Conservation (phyloP, 2,113 vertebrate species). For the Malurus melanocephalus region DNA sequence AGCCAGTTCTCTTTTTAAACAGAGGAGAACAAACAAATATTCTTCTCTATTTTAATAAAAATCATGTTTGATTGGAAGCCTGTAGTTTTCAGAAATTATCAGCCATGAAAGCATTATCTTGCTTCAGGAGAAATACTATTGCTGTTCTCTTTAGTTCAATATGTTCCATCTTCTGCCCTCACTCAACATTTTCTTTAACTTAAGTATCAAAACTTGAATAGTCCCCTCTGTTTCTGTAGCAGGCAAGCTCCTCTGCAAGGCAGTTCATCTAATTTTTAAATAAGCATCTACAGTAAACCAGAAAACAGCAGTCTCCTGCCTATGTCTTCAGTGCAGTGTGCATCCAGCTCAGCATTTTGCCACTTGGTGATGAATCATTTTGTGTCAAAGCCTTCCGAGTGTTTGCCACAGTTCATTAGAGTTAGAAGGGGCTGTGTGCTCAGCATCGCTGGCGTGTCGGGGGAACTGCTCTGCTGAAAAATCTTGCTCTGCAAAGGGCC, state of each 20-base stretch:
- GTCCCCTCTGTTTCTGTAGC: not conserved
- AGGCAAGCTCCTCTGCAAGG: not conserved
- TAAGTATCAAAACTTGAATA: not conserved
- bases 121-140: not conserved
- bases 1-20: not conserved
- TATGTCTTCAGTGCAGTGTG: not conserved
- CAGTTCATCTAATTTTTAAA: not conserved
- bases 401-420: not conserved
- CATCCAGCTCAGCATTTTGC: not conserved
- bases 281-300: not conserved
- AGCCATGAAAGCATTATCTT: not conserved
- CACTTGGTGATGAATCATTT: not conserved
- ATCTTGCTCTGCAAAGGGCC: not conserved
- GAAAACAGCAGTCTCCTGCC: not conserved
- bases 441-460: fast-evolving
- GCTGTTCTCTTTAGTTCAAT: not conserved
- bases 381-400: not conserved
- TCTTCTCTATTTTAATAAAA: not conserved
- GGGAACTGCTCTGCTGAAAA: not conserved
- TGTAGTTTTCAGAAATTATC: not conserved
- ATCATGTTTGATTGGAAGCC: not conserved
- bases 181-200: not conserved
- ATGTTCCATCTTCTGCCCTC: not conserved
- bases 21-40: not conserved
- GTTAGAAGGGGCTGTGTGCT: not conserved